Evolutionary conservation across 2,888 invertebrate species (phyloP).

Genomic region (Thyatira batis): DNA sequence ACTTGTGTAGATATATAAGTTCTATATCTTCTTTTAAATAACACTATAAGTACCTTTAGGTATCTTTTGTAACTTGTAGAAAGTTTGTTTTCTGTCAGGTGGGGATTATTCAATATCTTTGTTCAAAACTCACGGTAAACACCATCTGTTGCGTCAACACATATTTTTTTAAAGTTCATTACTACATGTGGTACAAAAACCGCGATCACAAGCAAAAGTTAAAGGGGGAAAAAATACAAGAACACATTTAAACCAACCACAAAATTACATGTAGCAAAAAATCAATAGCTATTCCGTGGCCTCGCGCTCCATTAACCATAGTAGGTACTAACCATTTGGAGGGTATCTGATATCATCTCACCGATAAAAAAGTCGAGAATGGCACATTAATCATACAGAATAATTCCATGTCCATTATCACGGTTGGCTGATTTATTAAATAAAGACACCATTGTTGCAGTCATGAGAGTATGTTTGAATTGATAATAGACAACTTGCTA

Average conservation of each 20-base stretch:
- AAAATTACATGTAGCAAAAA: conserved; percentile 43
- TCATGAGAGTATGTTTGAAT: conserved; percentile 14
- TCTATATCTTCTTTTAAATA: too few relatives aligned
- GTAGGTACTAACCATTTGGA: conserved; percentile 28
- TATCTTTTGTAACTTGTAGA: too few relatives aligned
- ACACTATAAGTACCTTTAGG: too few relatives aligned
- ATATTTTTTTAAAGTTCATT: conserved; percentile 1
- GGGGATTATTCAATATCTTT: too few relatives aligned
- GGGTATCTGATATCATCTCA: conserved; percentile 46
- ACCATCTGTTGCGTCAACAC: background rate
- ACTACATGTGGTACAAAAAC: conserved; percentile 5
- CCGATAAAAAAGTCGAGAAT: conserved; percentile 41
- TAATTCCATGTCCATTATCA: conserved; percentile 34
- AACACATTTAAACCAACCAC: conserved; percentile 30
- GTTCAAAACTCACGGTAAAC: background rate
- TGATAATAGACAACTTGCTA: conserved; percentile 5
- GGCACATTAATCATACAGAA: conserved; percentile 45
- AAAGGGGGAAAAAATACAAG: conserved; percentile 25
- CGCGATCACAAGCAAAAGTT: conserved; percentile 7
- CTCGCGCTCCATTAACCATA: conserved; percentile 47
- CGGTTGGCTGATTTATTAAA: conserved; percentile 25
- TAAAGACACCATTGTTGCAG: conserved; percentile 23
- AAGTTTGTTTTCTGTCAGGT: too few relatives aligned
- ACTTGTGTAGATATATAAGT: conserved; percentile 11
- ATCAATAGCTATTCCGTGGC: conserved; percentile 45